These are phyloP conservation scores for Chaetodon trifasciatus DNA, from an alignment of 2,797 vertebrate species.

Conservation along the genomic window DNA sequence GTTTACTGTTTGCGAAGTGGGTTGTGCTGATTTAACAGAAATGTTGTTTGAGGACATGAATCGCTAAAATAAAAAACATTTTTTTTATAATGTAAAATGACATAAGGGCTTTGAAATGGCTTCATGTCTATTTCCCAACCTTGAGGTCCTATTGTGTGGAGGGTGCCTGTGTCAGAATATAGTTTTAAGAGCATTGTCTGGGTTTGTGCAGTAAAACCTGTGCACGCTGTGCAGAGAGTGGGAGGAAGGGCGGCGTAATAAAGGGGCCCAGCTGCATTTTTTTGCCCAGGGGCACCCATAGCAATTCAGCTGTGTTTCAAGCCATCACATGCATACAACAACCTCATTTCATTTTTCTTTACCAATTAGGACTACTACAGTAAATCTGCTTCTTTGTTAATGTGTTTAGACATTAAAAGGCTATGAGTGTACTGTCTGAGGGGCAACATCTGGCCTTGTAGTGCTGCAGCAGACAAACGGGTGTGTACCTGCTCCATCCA, in stretches of 20 bases:
- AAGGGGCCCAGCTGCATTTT: neutral
- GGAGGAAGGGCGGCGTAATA: neutral
- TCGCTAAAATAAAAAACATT: neutral
- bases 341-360: neutral
- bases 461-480: neutral
- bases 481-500: constrained; percentile 1
- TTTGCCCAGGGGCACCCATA: neutral
- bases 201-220: neutral
- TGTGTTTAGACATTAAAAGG: neutral
- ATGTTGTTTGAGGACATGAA: constrained; percentile 1
- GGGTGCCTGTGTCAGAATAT: neutral
- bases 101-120: neutral
- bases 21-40: neutral
- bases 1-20: no score
- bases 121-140: neutral
- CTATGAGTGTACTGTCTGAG: neutral
- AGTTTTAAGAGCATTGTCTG: neutral
- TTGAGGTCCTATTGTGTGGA: neutral
- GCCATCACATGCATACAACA: neutral
- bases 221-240: neutral
- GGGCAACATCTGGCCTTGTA: constrained; percentile 32
- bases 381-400: no score
- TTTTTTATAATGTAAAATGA: neutral
- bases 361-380: neutral
- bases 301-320: neutral